Conservation (phyloP, 1,140 invertebrate species). For the Drosophila oshimai region DNA sequence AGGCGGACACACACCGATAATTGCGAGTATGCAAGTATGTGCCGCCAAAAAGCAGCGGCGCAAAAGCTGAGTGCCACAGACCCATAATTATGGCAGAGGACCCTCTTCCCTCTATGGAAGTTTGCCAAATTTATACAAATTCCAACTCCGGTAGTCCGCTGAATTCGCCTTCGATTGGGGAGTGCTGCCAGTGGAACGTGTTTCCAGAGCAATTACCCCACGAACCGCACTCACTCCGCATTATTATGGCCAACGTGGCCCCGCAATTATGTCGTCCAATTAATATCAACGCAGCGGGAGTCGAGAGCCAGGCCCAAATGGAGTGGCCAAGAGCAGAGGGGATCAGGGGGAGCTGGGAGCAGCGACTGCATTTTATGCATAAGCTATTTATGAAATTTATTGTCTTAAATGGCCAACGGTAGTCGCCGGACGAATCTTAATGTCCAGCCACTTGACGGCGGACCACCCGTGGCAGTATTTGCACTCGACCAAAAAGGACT, state of each 20-base stretch:
- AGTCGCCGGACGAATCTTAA: constrained; percentile 54
- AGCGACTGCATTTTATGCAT: constrained; percentile 62
- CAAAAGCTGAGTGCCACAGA: constrained; percentile 24
- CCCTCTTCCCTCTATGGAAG: constrained; percentile 20
- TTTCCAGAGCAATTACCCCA: constrained; percentile 58
- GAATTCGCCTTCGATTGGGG: constrained; percentile 46
- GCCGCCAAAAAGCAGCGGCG: constrained; percentile 29
- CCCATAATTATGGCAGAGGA: constrained; percentile 55
- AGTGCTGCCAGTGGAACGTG: constrained; percentile 59
- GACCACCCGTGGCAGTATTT: constrained; percentile 62
- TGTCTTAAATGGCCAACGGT: constrained; percentile 67
- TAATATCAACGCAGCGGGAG: constrained; percentile 81
- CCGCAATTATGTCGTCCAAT: constrained; percentile 82
- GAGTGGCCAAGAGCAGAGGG: constrained; percentile 8
- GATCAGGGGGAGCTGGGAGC: not conserved
- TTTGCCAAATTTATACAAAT: constrained; percentile 78
- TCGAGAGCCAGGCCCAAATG: constrained; percentile 11
- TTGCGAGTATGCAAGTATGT: constrained; percentile 50
- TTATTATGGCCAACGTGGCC: constrained; percentile 79
- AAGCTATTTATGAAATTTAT: constrained; percentile 76
- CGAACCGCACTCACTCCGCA: constrained; percentile 6
- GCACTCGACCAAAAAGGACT: constrained; percentile 1
- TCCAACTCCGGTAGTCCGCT: constrained; percentile 37
- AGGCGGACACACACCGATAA: constrained; percentile 62
- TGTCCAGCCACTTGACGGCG: constrained; percentile 37